Base-by-base conservation (phyloP, 2,113 vertebrate genomes). In the Laticauda laticaudata region DNA sequence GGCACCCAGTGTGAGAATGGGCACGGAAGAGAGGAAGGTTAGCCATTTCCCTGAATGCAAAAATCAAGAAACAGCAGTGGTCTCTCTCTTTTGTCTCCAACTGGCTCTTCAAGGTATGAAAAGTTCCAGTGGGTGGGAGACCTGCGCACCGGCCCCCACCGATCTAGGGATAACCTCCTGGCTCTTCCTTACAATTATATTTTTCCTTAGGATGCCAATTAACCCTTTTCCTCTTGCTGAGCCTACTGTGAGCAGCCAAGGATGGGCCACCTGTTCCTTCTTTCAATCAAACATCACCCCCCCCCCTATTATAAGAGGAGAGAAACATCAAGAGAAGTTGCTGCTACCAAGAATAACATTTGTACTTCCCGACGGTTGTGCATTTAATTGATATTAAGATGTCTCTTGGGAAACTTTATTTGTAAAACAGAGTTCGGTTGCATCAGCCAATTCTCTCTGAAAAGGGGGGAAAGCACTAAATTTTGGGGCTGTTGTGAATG, bases 101-200 rank as follows among this genome's bases (percentile, higher is more conserved):
- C 81, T n/a, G 87, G 95, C 97, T 97, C 97, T 97, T 97, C 95
- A 97, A 96, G 97, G 97, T 97, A 96, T 96, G 93, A 98, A 97
- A 93, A 96, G 95, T 93, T 97, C 91, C 97, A 93, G 97, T 97
- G 96, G 97, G 97, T 96, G 97, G 98, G 96, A 97, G 97, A 97
- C 97, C 97, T 97, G n/a, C 95, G 85, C 86, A 91, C 94, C 96
- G 96, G 96, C 96, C 95, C 95, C 96, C 96, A 92, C 96, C 96
- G 95, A 97, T 97, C 97, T 96, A 94, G 93, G 86, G 94, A 95
- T 97, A 97, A 97, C 97, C 96, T 92, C 95, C 95, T 26, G 88
- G 95, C 96, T 96, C 95, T 3, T 95, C 97, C 97, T 96, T 95
- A 95, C 97, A 98, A 97, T 98, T 97, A 97, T 96, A 96, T 97